Conservation (phyloP, 2,113 vertebrate species). For the Rostratula benghalensis region DNA sequence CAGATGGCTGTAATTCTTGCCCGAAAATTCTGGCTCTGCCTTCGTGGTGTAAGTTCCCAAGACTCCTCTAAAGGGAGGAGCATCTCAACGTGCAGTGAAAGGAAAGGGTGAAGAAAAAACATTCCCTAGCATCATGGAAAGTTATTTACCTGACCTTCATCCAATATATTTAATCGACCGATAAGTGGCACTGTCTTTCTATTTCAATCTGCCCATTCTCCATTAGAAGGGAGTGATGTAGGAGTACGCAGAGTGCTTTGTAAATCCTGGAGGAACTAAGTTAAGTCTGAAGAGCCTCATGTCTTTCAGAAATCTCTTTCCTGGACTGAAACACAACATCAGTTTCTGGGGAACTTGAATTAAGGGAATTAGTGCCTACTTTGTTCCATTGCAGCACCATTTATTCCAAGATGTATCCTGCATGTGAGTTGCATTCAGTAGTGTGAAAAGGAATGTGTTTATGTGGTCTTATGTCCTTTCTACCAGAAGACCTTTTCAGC, state of each 20-base stretch:
- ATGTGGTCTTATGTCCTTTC: background rate
- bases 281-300: background rate
- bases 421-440: background rate
- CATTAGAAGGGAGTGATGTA: background rate
- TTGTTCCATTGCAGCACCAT: background rate
- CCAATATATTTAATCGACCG: background rate
- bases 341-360: background rate
- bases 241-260: accelerated
- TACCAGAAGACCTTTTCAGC: background rate
- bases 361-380: background rate
- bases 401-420: background rate
- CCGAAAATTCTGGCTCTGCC: too few species aligned
- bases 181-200: accelerated
- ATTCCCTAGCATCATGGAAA: background rate
- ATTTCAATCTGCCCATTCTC: background rate
- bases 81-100: too few species aligned
- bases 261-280: background rate
- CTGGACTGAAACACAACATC: background rate
- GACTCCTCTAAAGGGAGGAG: background rate
- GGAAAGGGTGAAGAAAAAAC: background rate
- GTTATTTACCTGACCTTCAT: background rate
- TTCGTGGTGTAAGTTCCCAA: accelerated
- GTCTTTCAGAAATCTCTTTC: background rate
- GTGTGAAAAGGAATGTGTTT: background rate
- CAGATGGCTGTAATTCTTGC: background rate